Evolutionary conservation across 2,888 invertebrate species (phyloP).

Genomic region (Drosophila anceps): DNA sequence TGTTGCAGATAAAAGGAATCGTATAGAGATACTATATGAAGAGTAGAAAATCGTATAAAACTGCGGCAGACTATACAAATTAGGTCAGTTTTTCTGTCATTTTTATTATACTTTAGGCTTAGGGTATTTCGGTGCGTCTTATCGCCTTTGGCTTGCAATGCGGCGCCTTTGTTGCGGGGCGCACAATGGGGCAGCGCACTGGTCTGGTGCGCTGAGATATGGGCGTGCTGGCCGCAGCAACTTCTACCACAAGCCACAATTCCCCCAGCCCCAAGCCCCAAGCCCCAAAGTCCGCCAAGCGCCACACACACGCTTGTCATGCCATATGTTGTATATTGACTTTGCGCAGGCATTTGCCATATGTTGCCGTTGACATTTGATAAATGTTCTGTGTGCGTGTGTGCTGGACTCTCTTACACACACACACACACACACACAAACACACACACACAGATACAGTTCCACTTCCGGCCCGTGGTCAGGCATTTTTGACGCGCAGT

Average conservation of each 20-base stretch:
- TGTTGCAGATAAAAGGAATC: background rate
- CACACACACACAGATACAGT: constrained; percentile 8
- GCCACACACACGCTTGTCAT: constrained; percentile 16
- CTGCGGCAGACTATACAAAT: background rate
- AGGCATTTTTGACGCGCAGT: constrained; percentile 66
- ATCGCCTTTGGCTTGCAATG: background rate
- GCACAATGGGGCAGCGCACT: background rate
- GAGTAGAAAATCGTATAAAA: background rate
- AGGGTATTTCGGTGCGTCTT: constrained; percentile 9
- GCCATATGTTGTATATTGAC: constrained; percentile 60
- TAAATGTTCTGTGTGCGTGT: constrained; percentile 58
- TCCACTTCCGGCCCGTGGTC: constrained; percentile 65
- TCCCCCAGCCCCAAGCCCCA: background rate
- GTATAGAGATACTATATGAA: background rate
- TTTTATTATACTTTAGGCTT: background rate
- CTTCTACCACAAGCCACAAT: constrained; percentile 1
- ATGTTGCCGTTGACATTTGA: constrained; percentile 70
- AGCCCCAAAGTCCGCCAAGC: background rate
- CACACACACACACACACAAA: constrained; percentile 11
- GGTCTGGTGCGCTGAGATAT: constrained; percentile 15
- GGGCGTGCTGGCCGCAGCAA: background rate
- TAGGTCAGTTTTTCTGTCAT: background rate
- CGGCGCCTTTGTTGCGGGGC: constrained; percentile 36
- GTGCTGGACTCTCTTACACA: constrained; percentile 12
- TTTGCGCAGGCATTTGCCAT: constrained; percentile 58